These are phyloP conservation scores for Stenchaetothrips biformis DNA, from an alignment of 2,888 invertebrate species.

Conservation along the genomic window DNA sequence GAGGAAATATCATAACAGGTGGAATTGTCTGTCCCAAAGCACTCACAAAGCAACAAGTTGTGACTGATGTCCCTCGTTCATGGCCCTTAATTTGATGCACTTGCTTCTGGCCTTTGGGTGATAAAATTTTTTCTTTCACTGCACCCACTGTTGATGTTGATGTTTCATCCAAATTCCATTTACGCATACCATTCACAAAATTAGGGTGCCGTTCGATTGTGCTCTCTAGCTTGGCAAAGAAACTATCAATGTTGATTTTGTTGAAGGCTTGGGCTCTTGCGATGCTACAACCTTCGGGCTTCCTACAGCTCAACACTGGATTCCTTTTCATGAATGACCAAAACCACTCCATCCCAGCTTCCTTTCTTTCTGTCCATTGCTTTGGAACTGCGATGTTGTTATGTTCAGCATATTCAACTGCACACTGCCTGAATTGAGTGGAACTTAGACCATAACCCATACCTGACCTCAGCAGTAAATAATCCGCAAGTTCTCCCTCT, in stretches of 20 bases:
- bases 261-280: slow-evolving; percentile 34
- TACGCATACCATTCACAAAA: slow-evolving; percentile 31
- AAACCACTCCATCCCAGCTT: slow-evolving; percentile 34
- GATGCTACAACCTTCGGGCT: slow-evolving; percentile 35
- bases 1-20: slow-evolving; percentile 44
- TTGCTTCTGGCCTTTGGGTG: slow-evolving; percentile 44
- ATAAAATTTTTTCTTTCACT: slow-evolving; percentile 42
- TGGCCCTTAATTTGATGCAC: slow-evolving; percentile 44
- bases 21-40: slow-evolving; percentile 43
- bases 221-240: slow-evolving; percentile 32
- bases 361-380: neutral
- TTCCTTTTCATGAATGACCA: slow-evolving; percentile 33
- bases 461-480: too few relatives aligned
- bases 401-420: too few relatives aligned
- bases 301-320: slow-evolving; percentile 32
- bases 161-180: slow-evolving; percentile 46
- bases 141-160: slow-evolving; percentile 45
- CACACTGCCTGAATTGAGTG: too few relatives aligned
- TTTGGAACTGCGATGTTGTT: neutral
- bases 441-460: too few relatives aligned
- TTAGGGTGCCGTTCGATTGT: slow-evolving; percentile 33
- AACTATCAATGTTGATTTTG: slow-evolving; percentile 22
- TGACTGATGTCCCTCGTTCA: slow-evolving; percentile 43
- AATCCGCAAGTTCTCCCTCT: too few relatives aligned
- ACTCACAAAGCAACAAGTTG: slow-evolving; percentile 41